A percentile compares a stretch with the other conserved stretches of the same genome.
Evolutionary conservation across 2,888 invertebrate species (phyloP).

Genomic region (Ferrisia virgata): DNA sequence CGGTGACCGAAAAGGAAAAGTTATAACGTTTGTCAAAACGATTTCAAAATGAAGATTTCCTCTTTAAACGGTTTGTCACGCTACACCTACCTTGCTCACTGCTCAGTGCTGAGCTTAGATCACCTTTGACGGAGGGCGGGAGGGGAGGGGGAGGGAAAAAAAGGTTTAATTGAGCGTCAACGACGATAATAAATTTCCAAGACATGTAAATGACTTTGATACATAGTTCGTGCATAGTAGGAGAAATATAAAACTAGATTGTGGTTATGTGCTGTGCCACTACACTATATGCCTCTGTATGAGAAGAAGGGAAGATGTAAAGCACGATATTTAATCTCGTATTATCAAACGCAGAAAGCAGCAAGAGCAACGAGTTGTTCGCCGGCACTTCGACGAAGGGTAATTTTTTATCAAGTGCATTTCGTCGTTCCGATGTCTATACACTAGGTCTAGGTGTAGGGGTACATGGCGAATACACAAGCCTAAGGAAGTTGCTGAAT

Average conservation of each 20-base stretch:
- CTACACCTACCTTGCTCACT: background rate
- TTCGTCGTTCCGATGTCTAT: background rate
- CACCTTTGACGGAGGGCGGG: background rate
- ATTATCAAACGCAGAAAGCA: background rate
- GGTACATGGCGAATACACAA: background rate
- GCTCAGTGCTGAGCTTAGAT: background rate
- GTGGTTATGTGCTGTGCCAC: too few relatives aligned
- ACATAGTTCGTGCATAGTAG: constrained; percentile 31
- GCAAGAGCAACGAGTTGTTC: background rate
- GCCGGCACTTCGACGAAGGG: background rate
- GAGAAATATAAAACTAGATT: constrained; percentile 25
- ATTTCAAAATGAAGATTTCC: background rate
- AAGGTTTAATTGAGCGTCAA: constrained; percentile 40
- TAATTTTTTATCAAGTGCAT: background rate
- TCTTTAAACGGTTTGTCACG: constrained; percentile 15
- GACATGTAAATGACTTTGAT: constrained; percentile 45
- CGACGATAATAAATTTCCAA: constrained; percentile 42
- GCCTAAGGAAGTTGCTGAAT: too few relatives aligned
- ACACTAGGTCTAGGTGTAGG: background rate
- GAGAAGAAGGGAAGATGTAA: constrained; percentile 25
- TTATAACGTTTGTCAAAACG: background rate
- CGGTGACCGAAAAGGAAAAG: background rate
- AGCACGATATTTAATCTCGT: background rate
- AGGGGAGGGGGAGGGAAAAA: background rate
- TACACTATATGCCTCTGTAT: too few relatives aligned